Conservation (phyloP, 2,888 invertebrate species). For the Aspidiotus destructor region DNA sequence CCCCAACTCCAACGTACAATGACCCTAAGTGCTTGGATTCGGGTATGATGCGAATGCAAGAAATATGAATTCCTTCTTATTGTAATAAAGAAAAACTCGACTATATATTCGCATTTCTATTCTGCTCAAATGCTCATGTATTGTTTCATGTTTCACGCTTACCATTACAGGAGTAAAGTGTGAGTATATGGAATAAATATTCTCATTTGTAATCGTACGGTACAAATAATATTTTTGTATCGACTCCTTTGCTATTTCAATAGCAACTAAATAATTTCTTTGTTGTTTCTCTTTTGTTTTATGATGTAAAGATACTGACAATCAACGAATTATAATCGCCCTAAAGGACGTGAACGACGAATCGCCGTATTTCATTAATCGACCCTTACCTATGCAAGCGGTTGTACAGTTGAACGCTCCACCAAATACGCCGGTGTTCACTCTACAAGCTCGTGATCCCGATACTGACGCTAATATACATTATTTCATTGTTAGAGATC, state of each 20-base stretch:
- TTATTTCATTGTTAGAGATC: slow-evolving; percentile 87
- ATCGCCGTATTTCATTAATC: slow-evolving; percentile 92
- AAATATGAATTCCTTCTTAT: too few relatives aligned
- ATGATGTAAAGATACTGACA: slow-evolving; percentile 70
- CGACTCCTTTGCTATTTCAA: too few relatives aligned
- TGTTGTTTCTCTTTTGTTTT: not conserved
- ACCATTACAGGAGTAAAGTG: slow-evolving; percentile 26
- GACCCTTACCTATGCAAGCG: slow-evolving; percentile 93
- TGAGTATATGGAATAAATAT: slow-evolving; percentile 7
- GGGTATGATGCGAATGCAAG: too few relatives aligned
- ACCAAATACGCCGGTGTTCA: slow-evolving; percentile 90
- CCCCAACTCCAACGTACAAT: too few relatives aligned
- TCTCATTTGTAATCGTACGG: too few relatives aligned
- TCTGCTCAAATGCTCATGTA: too few relatives aligned
- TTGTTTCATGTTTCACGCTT: slow-evolving; percentile 20
- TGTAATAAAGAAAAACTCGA: too few relatives aligned
- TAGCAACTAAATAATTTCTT: not conserved
- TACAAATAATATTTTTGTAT: too few relatives aligned
- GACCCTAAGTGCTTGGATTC: too few relatives aligned
- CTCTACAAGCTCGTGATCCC: slow-evolving; percentile 92
- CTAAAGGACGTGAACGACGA: slow-evolving; percentile 96
- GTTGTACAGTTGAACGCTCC: slow-evolving; percentile 93
- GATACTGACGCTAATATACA: slow-evolving; percentile 93
- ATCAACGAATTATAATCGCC: slow-evolving; percentile 87
- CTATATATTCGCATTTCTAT: too few relatives aligned